Evolutionary conservation across 2,113 vertebrate genomes (phyloP).

Genomic region (Oryzias curvinotus): DNA sequence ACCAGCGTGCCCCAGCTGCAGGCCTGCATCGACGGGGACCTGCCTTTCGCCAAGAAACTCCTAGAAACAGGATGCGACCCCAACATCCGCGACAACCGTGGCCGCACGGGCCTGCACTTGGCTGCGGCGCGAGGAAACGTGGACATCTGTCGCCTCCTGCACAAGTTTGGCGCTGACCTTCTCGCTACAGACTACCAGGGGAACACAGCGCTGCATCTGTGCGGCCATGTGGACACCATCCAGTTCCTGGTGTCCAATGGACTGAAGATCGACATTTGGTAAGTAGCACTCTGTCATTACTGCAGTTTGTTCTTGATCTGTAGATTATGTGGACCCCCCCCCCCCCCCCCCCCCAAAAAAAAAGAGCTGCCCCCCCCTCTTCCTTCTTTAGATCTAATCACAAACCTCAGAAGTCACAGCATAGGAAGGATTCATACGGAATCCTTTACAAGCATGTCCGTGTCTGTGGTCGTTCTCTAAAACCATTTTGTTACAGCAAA

Average conservation of each 20-base stretch:
- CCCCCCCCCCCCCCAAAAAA: too few relatives aligned
- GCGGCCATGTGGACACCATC: conserved; percentile 95
- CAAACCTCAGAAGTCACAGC: too few relatives aligned
- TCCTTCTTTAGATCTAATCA: too few relatives aligned
- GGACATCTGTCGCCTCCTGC: conserved; percentile 92
- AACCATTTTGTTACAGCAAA: too few relatives aligned
- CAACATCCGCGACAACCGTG: conserved; percentile 92
- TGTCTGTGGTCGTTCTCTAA: too few relatives aligned
- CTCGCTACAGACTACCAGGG: conserved; percentile 95
- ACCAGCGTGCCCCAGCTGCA: conserved; percentile 92
- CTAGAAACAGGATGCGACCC: conserved; percentile 95
- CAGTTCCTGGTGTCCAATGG: conserved; percentile 97
- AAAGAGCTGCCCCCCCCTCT: too few relatives aligned
- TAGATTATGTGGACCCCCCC: too few relatives aligned
- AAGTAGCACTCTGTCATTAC: conserved; percentile 30
- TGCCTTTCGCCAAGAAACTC: conserved; percentile 89
- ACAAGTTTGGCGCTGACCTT: conserved; percentile 95
- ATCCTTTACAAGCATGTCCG: too few relatives aligned
- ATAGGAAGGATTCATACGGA: too few relatives aligned
- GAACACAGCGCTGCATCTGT: conserved; percentile 94
- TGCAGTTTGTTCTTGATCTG: too few relatives aligned
- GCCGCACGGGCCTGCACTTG: conserved; percentile 91
- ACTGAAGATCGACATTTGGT: conserved; percentile 99
- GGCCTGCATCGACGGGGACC: conserved; percentile 96
- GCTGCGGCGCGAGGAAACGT: conserved; percentile 94